phyloP scores from a whole-genome alignment of 1,140 invertebrate species.

The Pomacea maculata region DNA sequence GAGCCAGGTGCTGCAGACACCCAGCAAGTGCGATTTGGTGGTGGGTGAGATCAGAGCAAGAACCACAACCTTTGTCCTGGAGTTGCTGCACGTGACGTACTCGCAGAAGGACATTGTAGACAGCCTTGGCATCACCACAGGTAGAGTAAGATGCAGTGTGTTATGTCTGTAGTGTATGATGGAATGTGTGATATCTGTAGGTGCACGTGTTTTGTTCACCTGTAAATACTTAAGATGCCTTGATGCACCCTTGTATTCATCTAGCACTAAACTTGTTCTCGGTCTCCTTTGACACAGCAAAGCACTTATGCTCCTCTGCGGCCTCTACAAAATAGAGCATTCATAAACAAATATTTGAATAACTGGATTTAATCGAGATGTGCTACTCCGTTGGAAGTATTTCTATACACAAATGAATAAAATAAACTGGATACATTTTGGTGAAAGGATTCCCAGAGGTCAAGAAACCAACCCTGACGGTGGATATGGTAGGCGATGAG shows the following conservation, averaged over 20 bases:
- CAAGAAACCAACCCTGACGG: conserved; percentile 15
- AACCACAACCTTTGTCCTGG: conserved; percentile 19
- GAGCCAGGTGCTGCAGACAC: background rate
- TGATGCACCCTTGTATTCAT: too few relatives aligned
- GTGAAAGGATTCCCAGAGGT: conserved; percentile 23
- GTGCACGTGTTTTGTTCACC: too few relatives aligned
- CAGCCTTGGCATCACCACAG: conserved; percentile 20
- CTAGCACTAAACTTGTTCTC: too few relatives aligned
- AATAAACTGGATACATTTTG: background rate
- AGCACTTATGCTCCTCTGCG: too few relatives aligned
- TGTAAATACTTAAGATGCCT: too few relatives aligned
- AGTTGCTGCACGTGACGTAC: conserved; percentile 20
- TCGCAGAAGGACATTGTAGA: conserved; percentile 17
- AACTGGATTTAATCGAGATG: too few relatives aligned
- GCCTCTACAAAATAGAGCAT: too few relatives aligned
- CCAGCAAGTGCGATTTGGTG: conserved; percentile 10
- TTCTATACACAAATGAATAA: background rate
- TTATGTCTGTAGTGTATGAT: too few relatives aligned
- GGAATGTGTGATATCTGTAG: too few relatives aligned
- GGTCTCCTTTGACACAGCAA: too few relatives aligned
- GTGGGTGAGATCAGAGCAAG: background rate
- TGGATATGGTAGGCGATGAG: conserved; percentile 18
- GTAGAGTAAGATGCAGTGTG: background rate
- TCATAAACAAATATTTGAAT: too few relatives aligned
- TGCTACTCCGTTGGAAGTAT: too few relatives aligned